Evolutionary conservation across 2,113 vertebrate species (phyloP).

Genomic region (Hypanus sabinus): DNA sequence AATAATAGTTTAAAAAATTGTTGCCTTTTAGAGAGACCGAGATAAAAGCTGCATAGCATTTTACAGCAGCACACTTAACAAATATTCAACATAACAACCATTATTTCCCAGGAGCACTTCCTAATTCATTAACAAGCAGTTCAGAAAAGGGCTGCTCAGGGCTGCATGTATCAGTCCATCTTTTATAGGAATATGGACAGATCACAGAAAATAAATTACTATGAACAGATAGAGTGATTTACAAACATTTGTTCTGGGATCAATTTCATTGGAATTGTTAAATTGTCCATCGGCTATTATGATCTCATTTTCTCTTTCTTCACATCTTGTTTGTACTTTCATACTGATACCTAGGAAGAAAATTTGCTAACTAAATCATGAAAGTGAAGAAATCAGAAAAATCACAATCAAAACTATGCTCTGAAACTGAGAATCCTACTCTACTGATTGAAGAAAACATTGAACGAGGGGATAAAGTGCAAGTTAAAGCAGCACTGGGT

Average conservation of each 20-base stretch:
- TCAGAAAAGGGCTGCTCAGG: background rate
- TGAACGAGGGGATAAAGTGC: too few relatives aligned
- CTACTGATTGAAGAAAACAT: background rate
- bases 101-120: background rate
- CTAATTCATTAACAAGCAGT: background rate
- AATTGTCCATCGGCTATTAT: background rate
- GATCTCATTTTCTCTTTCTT: conserved; percentile 6
- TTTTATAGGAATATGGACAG: background rate
- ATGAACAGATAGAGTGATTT: conserved; percentile 7
- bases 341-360: background rate
- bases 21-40: background rate
- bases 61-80: background rate
- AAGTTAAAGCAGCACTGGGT: too few relatives aligned
- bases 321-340: background rate
- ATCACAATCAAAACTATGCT: background rate
- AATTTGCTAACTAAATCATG: background rate
- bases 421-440: background rate
- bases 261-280: background rate
- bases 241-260: conserved; percentile 25
- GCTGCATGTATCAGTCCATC: background rate
- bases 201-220: conserved; percentile 14
- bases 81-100: background rate
- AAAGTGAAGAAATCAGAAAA: background rate
- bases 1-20: background rate
- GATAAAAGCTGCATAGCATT: background rate